Evolutionary conservation across 2,888 invertebrate genomes (phyloP).

Genomic region (Xanthia icteritia): DNA sequence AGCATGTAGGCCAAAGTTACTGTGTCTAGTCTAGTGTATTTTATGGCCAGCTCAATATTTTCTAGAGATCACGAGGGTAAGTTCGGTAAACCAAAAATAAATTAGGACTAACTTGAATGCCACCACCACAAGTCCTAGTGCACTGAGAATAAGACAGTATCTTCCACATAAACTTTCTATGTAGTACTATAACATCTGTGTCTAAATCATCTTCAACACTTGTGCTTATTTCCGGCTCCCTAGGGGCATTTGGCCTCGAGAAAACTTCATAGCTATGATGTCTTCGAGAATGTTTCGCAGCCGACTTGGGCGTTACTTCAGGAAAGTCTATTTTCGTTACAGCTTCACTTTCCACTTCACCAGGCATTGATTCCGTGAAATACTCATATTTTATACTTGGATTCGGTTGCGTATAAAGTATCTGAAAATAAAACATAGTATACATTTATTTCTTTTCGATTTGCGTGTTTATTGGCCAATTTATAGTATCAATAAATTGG

Average conservation of each 20-base stretch:
- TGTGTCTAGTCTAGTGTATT: constrained; percentile 55
- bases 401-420: constrained; percentile 95
- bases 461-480: constrained; percentile 33
- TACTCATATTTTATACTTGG: constrained; percentile 98
- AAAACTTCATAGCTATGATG: constrained; percentile 81
- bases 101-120: constrained; percentile 90
- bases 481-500: constrained; percentile 46
- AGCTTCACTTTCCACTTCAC: constrained; percentile 80
- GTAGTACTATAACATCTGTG: constrained; percentile 81
- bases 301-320: constrained; percentile 69
- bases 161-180: constrained; percentile 93
- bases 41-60: constrained; percentile 22
- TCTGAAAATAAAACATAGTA: constrained; percentile 90
- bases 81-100: background rate
- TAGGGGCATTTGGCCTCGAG: constrained; percentile 67
- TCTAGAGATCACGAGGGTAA: background rate
- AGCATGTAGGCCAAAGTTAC: constrained; percentile 63
- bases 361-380: constrained; percentile 92
- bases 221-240: constrained; percentile 73
- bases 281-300: constrained; percentile 81
- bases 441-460: constrained; percentile 41
- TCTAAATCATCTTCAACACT: constrained; percentile 73
- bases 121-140: constrained; percentile 95
- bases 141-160: constrained; percentile 94
- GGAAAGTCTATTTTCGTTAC: constrained; percentile 71